Percentiles rank a stretch among this genome's conserved stretches.
Evolutionary conservation across 1,140 invertebrate genomes (phyloP).

Genomic region (Drosophila grimshawi): DNA sequence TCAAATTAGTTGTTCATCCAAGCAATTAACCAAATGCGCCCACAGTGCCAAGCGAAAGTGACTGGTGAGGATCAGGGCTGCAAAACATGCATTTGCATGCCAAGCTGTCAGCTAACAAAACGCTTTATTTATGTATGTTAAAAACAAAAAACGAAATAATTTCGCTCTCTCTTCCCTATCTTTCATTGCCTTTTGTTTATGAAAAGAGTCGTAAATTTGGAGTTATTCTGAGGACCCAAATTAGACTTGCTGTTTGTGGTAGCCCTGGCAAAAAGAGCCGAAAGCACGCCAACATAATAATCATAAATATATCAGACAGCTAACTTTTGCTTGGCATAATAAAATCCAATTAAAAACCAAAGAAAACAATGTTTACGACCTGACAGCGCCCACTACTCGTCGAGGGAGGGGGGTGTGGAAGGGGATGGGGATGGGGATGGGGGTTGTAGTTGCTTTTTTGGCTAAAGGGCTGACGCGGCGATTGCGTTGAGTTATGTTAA

Average conservation of each 20-base stretch:
- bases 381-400: slow-evolving; percentile 46
- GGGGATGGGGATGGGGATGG: not conserved
- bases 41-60: slow-evolving; percentile 24
- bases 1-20: slow-evolving; percentile 82
- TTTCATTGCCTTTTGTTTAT: not conserved
- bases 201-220: too few species aligned
- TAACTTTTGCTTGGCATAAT: slow-evolving; percentile 78
- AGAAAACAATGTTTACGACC: slow-evolving; percentile 80
- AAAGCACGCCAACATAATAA: slow-evolving; percentile 77
- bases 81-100: not conserved
- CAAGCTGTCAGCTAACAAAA: too few species aligned
- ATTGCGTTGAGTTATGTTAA: slow-evolving; percentile 74
- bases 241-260: not conserved
- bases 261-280: slow-evolving; percentile 48
- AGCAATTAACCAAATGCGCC: slow-evolving; percentile 77
- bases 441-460: too few species aligned
- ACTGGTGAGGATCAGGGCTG: slow-evolving; percentile 41
- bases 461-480: slow-evolving; percentile 62
- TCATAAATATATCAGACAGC: slow-evolving; percentile 79
- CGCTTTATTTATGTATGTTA: not conserved
- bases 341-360: slow-evolving; percentile 82
- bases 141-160: not conserved
- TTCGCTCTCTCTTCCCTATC: too few species aligned
- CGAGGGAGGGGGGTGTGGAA: not conserved
- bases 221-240: too few species aligned